Percentiles rank a stretch among this genome's conserved stretches.
Evolutionary conservation across 1,140 invertebrate genomes (phyloP).

Genomic region (Pogonomyrmex barbatus): DNA sequence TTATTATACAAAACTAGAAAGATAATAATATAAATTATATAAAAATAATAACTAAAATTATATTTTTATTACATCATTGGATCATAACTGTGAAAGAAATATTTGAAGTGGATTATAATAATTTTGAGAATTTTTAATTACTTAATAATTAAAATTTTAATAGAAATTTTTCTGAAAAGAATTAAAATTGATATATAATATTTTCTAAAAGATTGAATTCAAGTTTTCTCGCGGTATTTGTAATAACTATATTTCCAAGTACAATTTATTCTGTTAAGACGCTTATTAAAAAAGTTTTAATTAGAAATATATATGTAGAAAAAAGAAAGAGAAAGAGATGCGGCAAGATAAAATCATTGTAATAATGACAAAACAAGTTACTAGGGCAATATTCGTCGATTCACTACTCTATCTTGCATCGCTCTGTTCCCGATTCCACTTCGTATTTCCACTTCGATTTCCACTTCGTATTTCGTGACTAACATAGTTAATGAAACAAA

Average conservation of each 20-base stretch:
- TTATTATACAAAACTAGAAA: neutral
- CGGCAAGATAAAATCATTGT: conserved; percentile 35
- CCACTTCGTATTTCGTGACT: neutral
- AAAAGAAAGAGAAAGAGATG: neutral
- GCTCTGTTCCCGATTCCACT: conserved; percentile 34
- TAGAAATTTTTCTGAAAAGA: neutral
- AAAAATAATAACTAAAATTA: neutral
- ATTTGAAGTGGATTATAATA: conserved; percentile 43
- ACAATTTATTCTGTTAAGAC: neutral
- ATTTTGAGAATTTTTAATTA: conserved; percentile 1
- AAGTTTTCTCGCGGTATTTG: neutral
- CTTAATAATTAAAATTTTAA: neutral
- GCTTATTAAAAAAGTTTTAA: conserved; percentile 10
- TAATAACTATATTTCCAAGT: neutral
- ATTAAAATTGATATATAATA: neutral
- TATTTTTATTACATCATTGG: neutral
- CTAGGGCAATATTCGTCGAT: conserved; percentile 38
- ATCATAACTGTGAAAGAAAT: conserved; percentile 11
- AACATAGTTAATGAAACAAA: conserved; percentile 44
- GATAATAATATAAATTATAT: neutral
- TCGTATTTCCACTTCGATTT: conserved; percentile 15
- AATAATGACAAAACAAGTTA: conserved; percentile 36
- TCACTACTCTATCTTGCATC: conserved; percentile 12
- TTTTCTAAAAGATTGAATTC: neutral
- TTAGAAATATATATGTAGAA: neutral